Evolutionary conservation across 2,888 invertebrate genomes (phyloP), one percentile per base, ranked within the genome.

Genomic region (Drosophila borborema): DNA sequence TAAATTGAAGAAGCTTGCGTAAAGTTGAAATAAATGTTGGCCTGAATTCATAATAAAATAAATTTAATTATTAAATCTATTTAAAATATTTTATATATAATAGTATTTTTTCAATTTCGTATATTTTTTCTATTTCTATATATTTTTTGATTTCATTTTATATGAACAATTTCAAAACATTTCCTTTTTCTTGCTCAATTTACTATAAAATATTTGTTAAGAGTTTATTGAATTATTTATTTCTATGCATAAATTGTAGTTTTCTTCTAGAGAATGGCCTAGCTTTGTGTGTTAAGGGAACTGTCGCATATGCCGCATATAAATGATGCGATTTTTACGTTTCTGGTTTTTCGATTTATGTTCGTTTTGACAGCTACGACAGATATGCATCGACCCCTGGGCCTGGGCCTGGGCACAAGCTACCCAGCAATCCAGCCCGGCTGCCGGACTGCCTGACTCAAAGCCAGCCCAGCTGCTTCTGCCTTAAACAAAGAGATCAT

Each of bases 291-390:
- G 3, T 40, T 16, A n/a, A 46, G 49, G 51, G 75, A 67, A 80
- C 80, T 79, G 74, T 61, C 74, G 81, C 86, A 82, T 86, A 86
- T 80, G 82, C 85, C 77, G 79, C 80, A 87, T 87, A 87, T 84
- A 87, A 87, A 81, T 87, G 79, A 83, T 87, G 69, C 75, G 40
- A 43, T 36, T 49, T 16, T 43, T 20, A 9, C 18, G 60, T 72
- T 72, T 49, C 34, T 58, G 53, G 58, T 60, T 69, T 53, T 53
- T 64, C 66, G 63, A 70, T 65, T 77, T 76, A 69, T 66, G 76
- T 56, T 77, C 81, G 74, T 83, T 87, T 88, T 88, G 90, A 90
- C 90, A 86, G 81, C 80, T 69, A 74, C 81, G 90, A 80, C 82
- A 86, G 87, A 87, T 87, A 87, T 90, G 84, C 87, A 87, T 87